A percentile compares a stretch with the other conserved stretches of the same genome.
Conservation (phyloP, 2,888 invertebrate species). For the Oscheius sp. region DNA sequence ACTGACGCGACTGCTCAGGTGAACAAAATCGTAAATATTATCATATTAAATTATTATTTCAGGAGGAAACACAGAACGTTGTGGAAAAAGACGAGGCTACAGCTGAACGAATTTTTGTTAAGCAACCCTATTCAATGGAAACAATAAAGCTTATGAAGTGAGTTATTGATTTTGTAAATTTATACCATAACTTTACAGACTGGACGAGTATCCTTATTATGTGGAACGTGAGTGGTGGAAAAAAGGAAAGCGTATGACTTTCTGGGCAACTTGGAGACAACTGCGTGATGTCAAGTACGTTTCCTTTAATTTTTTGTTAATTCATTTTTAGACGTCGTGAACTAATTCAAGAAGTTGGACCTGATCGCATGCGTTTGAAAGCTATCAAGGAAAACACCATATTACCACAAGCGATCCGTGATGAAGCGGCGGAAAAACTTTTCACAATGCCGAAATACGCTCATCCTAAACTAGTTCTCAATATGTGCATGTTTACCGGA, state of each 20-base stretch:
- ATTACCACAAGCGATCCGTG: constrained; percentile 79
- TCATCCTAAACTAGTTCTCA: constrained; percentile 73
- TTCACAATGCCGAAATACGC: constrained; percentile 65
- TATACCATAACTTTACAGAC: constrained; percentile 38
- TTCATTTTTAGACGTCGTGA: constrained; percentile 34
- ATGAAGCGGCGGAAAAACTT: constrained; percentile 73
- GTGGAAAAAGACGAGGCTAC: neutral
- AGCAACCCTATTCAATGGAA: constrained; percentile 10
- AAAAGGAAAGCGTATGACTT: constrained; percentile 69
- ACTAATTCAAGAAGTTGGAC: constrained; percentile 77
- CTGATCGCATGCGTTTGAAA: constrained; percentile 84
- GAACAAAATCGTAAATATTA: too few species aligned
- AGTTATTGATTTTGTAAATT: neutral
- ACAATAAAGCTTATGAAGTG: constrained; percentile 19
- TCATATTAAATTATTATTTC: too few species aligned
- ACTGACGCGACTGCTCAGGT: too few species aligned
- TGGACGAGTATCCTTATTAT: constrained; percentile 63
- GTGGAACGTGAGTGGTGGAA: constrained; percentile 73
- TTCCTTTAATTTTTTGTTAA: neutral
- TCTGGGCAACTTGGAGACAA: constrained; percentile 86
- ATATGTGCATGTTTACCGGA: constrained; percentile 89
- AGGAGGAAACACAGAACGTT: neutral
- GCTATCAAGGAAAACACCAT: constrained; percentile 87
- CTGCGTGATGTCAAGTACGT: constrained; percentile 84
- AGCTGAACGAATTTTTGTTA: neutral